These are phyloP conservation scores for Clunio marinus DNA, from an alignment of 2,888 invertebrate species.

Conservation along the genomic window DNA sequence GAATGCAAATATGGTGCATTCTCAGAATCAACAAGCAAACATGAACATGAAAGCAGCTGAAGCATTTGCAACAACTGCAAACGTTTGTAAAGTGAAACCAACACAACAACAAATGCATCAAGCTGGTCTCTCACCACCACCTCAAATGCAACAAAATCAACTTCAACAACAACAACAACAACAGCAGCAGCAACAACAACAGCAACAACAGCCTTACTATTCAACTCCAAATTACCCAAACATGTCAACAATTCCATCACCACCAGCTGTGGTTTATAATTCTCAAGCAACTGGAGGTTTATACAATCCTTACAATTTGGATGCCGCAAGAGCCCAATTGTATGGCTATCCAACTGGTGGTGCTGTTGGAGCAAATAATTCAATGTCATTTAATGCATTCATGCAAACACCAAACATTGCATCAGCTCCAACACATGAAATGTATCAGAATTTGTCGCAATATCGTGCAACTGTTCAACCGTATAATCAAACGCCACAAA, in stretches of 20 bases:
- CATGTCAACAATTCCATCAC: slow-evolving; percentile 81
- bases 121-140: slow-evolving; percentile 57
- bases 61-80: slow-evolving; percentile 58
- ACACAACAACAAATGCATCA: slow-evolving; percentile 65
- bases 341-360: slow-evolving; percentile 53
- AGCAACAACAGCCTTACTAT: slow-evolving; percentile 58
- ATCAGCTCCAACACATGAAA: slow-evolving; percentile 63
- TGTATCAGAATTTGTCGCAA: slow-evolving; percentile 63
- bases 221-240: slow-evolving; percentile 71
- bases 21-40: slow-evolving; percentile 52
- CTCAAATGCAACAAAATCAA: slow-evolving; percentile 56
- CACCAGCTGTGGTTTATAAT: slow-evolving; percentile 76
- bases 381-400: slow-evolving; percentile 67
- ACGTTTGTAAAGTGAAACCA: slow-evolving; percentile 81
- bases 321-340: slow-evolving; percentile 67
- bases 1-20: slow-evolving; percentile 46
- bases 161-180: slow-evolving; percentile 56
- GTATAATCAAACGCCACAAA: slow-evolving; percentile 75
- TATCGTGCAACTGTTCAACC: slow-evolving; percentile 59
- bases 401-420: slow-evolving; percentile 60
- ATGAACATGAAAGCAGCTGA: slow-evolving; percentile 51
- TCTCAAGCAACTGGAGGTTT: slow-evolving; percentile 70
- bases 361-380: slow-evolving; percentile 57
- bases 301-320: slow-evolving; percentile 74
- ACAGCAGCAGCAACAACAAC: too few relatives aligned